A percentile compares a stretch with the other conserved stretches of the same genome.
These are phyloP conservation scores for Archegozetes longisetosus DNA, from an alignment of 1,140 invertebrate genomes.

Conservation along the genomic window DNA sequence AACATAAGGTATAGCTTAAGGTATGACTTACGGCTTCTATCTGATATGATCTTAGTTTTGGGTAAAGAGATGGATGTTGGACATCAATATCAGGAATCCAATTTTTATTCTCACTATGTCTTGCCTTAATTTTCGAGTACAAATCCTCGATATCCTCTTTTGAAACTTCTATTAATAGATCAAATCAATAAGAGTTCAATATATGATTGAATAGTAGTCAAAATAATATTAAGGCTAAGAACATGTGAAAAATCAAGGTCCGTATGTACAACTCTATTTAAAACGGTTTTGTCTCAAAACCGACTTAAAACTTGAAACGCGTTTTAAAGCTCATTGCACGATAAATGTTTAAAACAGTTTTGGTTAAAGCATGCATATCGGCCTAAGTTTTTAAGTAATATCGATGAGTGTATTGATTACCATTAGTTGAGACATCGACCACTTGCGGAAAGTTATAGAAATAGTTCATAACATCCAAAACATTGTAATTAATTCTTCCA, in stretches of 20 bases:
- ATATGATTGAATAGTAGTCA: too few species aligned
- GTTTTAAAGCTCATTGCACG: too few species aligned
- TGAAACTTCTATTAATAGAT: neutral
- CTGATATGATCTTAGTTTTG: neutral
- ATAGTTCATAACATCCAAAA: neutral
- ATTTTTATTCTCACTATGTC: neutral
- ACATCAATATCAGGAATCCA: neutral
- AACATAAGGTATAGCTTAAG: neutral
- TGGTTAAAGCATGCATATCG: neutral
- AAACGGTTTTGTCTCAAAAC: too few species aligned
- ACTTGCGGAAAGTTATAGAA: neutral
- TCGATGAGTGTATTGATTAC: neutral
- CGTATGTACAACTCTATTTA: too few species aligned
- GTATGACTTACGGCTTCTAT: neutral
- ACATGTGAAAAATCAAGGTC: too few species aligned
- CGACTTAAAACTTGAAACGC: too few species aligned
- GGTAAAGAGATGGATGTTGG: neutral
- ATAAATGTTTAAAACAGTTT: neutral
- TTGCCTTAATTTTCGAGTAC: neutral
- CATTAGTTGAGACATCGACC: neutral
- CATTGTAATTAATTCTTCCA: neutral
- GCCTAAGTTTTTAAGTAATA: neutral
- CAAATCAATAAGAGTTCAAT: neutral
- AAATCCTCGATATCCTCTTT: neutral
- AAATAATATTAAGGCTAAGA: too few species aligned